Evolutionary conservation across 2,797 vertebrate genomes (phyloP).

Genomic region (Pyrocephalus nanus): DNA sequence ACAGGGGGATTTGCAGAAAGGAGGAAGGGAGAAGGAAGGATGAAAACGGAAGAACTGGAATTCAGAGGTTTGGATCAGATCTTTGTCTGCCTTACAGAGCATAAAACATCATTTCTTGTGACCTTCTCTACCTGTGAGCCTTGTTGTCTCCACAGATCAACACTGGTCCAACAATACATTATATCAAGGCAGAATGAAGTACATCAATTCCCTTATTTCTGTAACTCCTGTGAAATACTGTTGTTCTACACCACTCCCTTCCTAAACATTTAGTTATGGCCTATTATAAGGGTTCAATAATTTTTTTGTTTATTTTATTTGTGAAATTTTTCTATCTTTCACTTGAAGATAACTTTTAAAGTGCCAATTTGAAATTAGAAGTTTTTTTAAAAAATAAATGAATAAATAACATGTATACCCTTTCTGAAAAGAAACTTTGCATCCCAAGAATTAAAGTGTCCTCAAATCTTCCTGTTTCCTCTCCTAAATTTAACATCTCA

Average conservation of each 20-base stretch:
- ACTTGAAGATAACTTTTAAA: not conserved
- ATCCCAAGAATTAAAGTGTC: not conserved
- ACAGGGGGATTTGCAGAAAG: not conserved
- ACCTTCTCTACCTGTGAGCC: not conserved
- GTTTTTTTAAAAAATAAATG: no score
- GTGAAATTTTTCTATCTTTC: not conserved
- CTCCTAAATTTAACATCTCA: not conserved
- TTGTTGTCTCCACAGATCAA: not conserved
- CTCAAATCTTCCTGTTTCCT: not conserved
- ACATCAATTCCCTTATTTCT: not conserved
- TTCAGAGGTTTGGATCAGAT: not conserved
- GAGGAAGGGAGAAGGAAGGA: not conserved
- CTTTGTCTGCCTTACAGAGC: not conserved
- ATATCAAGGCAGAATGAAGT: not conserved
- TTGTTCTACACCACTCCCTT: not conserved
- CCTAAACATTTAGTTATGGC: not conserved
- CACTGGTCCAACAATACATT: not conserved
- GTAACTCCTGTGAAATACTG: not conserved
- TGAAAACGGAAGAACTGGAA: not conserved
- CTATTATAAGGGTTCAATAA: not conserved
- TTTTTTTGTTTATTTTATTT: not conserved
- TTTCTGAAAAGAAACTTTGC: not conserved
- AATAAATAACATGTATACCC: not conserved
- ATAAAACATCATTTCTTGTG: not conserved
- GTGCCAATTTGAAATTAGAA: not conserved